Base-by-base conservation (phyloP, 2,888 invertebrate species). In the Sinelater perroti region DNA sequence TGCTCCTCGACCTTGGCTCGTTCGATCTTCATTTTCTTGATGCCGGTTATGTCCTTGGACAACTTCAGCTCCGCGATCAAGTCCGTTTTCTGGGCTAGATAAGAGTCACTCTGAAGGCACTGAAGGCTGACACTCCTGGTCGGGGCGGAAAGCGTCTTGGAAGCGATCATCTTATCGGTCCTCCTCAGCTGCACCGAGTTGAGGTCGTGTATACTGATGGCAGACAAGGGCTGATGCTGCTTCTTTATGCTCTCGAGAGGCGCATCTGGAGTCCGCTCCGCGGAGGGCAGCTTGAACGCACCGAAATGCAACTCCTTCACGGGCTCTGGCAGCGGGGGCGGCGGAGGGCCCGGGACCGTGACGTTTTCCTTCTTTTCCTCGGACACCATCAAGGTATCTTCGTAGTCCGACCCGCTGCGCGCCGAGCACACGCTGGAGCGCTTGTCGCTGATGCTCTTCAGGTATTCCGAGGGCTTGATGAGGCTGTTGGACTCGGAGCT, bases 11-110 rank as follows among this genome's bases (percentile, higher is more conserved):
- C 85, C 73, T 93, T 89, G 16, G 91, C 91, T 64, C 91, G 85
- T 78, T 95, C 94, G 65, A 94, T 92, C 77, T 95, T 95, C 83
- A 95, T 79, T 78, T 95, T 95, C 78, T 91, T 91, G 50, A 96
- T 94, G n/a, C 95, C 95, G 1, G 92, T 90, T 61, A 95, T 93
- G 75, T 95, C 94, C 77, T 90, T 94, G 35, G 94, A 93, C 82
- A 93, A 87, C 78, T 95, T 95, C 59, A 96, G 79, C 74, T 96
- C 96, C 38, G 94, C 95, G 62, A 96, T 95, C 40, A 96, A 80
- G 76, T 95, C 93, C 17, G 88, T 91, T 77, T 93, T 93, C 62
- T 87, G 89, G 45, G 85, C 84, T 68, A 87, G 82, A 79, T 87
- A 92, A 36, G 87, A 85, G 62, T 90, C 90, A 56, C 83, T 85